Base-by-base conservation (phyloP, 2,888 invertebrate genomes). In the Psylliodes chrysocephalus region DNA sequence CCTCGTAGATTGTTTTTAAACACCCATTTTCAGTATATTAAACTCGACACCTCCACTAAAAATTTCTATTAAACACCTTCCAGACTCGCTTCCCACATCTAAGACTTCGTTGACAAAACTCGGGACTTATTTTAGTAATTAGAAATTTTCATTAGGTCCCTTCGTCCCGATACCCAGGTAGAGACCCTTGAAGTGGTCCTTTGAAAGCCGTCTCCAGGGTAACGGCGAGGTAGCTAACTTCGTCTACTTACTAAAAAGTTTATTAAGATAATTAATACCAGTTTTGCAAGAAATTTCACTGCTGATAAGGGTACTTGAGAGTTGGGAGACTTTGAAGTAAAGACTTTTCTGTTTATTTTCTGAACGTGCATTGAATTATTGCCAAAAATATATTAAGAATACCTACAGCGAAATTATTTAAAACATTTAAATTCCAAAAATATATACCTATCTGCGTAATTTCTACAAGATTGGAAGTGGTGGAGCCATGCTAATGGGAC, bases 181-280 rank as follows among this genome's bases (percentile, higher is more conserved):
- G 22, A 47, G 25, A 5, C 17, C 49, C 33, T 35, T 40, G 25
- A 54, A 42, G 59, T n/a, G 51, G n/a, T 15, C 38, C 40, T 49
- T 25, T 22, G 15, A 22, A 38, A 19, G 17, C 7, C 40, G 47
- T 44, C 33, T 49, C 56, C 14, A 1, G 49, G 46, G 51, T 61
- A 60, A 47, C 55, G 19, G n/a, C 40, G 33, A 56, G 40, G 64
- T 67, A 68, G 64, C 68, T 68, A 71, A 71, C 68, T 65, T 65
- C 63, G 60, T 62, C 53, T 66, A 64, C 67, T 67, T 66, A 69
- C 69, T 67, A 68, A 64, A 66, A 68, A 69, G 65, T 71, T 68
- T 66, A 71, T 71, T 65, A 68, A 60, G 63, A 63, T 71, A 69
- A 71, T 71, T 69, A 69, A 71, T 71, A 71, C 67, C 64, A 68